Evolutionary conservation across 2,113 vertebrate species (phyloP).

Genomic region (Lepisosteus oculatus): DNA sequence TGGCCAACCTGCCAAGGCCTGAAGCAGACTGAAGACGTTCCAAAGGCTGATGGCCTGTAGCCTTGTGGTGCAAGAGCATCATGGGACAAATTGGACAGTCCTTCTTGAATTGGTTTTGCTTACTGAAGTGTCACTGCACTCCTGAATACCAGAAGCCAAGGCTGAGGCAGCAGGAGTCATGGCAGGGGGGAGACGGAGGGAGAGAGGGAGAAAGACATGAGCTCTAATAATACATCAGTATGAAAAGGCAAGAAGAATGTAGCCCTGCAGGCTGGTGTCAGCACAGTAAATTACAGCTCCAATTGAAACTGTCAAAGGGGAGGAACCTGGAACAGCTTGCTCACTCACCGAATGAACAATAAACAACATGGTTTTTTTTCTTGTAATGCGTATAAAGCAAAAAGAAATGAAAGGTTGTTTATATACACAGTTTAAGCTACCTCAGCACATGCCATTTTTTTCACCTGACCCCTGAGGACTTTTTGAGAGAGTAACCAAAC

Average conservation of each 20-base stretch:
- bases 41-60: too few relatives aligned
- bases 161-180: neutral
- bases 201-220: conserved; percentile 7
- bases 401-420: neutral
- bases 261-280: conserved; percentile 7
- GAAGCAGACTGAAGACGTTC: too few relatives aligned
- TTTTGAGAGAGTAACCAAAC: too few relatives aligned
- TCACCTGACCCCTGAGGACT: neutral
- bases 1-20: too few relatives aligned
- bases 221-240: neutral
- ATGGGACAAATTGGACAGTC: too few relatives aligned
- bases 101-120: too few relatives aligned
- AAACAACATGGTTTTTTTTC: conserved; percentile 40
- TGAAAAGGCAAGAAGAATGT: conserved; percentile 19
- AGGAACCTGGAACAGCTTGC: conserved; percentile 45
- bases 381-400: conserved; percentile 10
- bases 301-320: conserved; percentile 45
- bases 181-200: conserved; percentile 10
- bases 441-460: neutral
- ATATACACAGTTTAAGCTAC: too few relatives aligned
- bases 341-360: conserved; percentile 41
- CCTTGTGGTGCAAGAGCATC: too few relatives aligned
- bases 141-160: too few relatives aligned
- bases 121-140: too few relatives aligned
- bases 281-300: conserved; percentile 9